Evolutionary conservation across 2,113 vertebrate species (phyloP).

Genomic region (Tauraco erythrolophus): DNA sequence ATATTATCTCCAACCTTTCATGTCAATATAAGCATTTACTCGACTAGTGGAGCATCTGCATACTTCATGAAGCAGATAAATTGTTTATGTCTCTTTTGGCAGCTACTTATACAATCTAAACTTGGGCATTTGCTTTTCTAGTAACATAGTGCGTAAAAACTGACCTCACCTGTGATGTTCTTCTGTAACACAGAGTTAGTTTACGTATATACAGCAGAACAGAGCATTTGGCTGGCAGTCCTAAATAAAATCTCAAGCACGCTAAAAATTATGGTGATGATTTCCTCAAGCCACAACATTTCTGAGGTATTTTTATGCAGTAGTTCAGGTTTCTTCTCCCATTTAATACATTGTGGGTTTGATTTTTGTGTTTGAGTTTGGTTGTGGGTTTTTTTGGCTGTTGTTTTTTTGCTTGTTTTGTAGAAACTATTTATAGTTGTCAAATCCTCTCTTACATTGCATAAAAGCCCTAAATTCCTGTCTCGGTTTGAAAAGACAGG

Average conservation of each 20-base stretch:
- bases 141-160: not conserved
- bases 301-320: not conserved
- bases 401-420: not conserved
- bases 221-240: not conserved
- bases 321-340: not conserved
- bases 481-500: too few relatives aligned
- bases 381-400: not conserved
- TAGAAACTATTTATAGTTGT: not conserved
- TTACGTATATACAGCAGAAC: not conserved
- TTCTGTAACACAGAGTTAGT: not conserved
- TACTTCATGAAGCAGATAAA: not conserved
- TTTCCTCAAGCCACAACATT: not conserved
- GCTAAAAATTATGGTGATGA: not conserved
- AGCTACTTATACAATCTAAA: not conserved
- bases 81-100: not conserved
- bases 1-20: not conserved
- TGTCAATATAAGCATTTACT: not conserved
- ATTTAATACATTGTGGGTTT: not conserved
- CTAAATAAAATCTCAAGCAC: not conserved
- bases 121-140: not conserved
- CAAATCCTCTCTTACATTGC: not conserved
- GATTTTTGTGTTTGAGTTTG: not conserved
- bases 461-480: not conserved
- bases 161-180: not conserved
- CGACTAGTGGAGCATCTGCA: not conserved